A percentile compares a stretch with the other conserved stretches of the same genome.
Conservation (phyloP, 1,140 invertebrate genomes). For the Pissodes strobi region DNA sequence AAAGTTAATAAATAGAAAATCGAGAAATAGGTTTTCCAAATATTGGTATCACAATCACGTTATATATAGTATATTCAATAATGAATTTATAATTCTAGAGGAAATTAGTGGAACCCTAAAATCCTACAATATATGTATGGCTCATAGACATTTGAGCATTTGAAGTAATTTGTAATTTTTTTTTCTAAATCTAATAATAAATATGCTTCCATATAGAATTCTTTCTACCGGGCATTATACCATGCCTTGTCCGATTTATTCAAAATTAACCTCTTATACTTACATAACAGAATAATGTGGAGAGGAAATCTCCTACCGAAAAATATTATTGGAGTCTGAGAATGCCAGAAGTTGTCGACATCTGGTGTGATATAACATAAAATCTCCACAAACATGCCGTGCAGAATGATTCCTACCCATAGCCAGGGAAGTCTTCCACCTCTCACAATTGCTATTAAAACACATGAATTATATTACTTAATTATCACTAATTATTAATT, state of each 20-base stretch:
- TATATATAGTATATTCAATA: no score
- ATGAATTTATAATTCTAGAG: no score
- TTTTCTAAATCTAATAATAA: no score
- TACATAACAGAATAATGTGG: constrained; percentile 74
- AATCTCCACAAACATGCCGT: constrained; percentile 67
- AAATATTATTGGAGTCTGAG: constrained; percentile 72
- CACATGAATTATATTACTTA: background rate
- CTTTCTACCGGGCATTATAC: no score
- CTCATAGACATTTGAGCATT: no score
- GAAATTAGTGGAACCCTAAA: no score
- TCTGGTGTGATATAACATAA: constrained; percentile 67
- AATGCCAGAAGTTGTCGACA: constrained; percentile 80
- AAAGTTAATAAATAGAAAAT: constrained; percentile 7
- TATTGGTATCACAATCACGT: no score
- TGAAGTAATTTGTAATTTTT: no score
- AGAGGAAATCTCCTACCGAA: constrained; percentile 70
- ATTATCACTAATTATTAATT: no score
- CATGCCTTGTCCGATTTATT: no score
- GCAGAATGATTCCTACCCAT: constrained; percentile 70
- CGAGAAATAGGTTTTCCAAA: background rate
- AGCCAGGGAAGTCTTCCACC: constrained; percentile 72
- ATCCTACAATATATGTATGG: no score
- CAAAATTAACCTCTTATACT: constrained; percentile 54
- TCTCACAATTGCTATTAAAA: constrained; percentile 64
- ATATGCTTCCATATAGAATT: no score